Evolutionary conservation across 1,140 invertebrate species (phyloP), one percentile per base, ranked within the genome.

Genomic region (Cydia fagiglandana): DNA sequence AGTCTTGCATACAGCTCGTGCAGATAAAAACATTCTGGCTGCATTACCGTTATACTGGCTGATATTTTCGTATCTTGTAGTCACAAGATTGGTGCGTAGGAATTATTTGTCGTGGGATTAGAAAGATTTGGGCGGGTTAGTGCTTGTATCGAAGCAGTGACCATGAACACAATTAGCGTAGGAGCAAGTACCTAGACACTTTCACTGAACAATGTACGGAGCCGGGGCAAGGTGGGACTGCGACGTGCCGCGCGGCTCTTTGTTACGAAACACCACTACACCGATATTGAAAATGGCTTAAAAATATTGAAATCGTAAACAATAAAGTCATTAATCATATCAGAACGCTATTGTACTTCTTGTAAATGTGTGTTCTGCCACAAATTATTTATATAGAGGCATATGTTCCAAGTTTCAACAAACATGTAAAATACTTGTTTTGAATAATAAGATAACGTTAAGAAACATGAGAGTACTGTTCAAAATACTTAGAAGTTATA

Each of bases 1-100:
- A 94, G 88, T 87, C 81, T 75, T 78, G 74, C 17, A 77, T 77
- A 78, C 78, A 80, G 74, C 80, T 84, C 81, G 85, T 90, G 86
- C 86, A 82, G 84, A 86, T 81, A 84, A 85, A 89, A 86, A 90
- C 82, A 79, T 78, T 80, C 74, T 81, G 76, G 75, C 74, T 76
- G 80, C 79, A 83, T 84, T 86, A 89, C 86, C 87, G 88, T 90
- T 90, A 89, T 47, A 75, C 79, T 64, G 30, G 5, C 47, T 38
- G 34, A 34, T 64, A 66, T 50, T 50, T 50, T 30, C 24, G 64
- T 34, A 6, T 24, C 13, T n/a, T 2, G 5, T 34, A n/a, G 17
- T 68, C 30, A 15, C 13, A 68, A 50, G 34, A 68, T 34, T 5
- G 2, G 13, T 68, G 20, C 20, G 28, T 38, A 17, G 64, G 30